These are phyloP conservation scores for Eucidaris tribuloides DNA, from an alignment of 35 echinoderm and acorn worm genomes.

Conservation along the genomic window DNA sequence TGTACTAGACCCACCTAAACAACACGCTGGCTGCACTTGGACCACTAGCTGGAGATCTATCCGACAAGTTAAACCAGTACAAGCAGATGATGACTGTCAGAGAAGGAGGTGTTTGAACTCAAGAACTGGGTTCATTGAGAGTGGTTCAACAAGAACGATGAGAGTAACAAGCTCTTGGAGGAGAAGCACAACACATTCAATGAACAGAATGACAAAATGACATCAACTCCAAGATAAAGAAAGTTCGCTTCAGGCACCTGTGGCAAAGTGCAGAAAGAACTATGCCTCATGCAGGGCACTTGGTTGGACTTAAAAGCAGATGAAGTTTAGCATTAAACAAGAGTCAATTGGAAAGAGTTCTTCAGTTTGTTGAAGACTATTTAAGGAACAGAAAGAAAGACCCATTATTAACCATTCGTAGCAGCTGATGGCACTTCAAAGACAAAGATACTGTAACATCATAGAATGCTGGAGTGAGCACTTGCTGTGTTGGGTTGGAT, in stretches of 20 bases:
- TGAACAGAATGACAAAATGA: slow-evolving; percentile 14
- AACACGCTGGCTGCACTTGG: not conserved
- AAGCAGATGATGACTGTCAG: too few relatives aligned
- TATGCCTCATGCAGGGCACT: not conserved
- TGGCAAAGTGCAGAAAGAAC: not conserved
- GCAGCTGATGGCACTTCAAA: slow-evolving; percentile 3
- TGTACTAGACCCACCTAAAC: not conserved
- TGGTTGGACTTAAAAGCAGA: slow-evolving; percentile 13
- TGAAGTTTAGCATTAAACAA: not conserved
- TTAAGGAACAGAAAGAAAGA: not conserved
- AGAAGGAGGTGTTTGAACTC: not conserved
- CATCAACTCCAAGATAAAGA: not conserved
- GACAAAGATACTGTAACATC: not conserved
- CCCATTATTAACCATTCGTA: not conserved
- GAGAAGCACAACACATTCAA: not conserved
- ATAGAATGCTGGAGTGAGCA: slow-evolving; percentile 20
- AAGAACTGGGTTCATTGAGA: slow-evolving; percentile 5
- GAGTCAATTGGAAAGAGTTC: too few relatives aligned
- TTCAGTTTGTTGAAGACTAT: slow-evolving; percentile 20
- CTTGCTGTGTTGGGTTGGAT: slow-evolving; percentile 12
- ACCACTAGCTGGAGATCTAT: not conserved
- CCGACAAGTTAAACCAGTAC: not conserved
- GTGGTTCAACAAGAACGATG: slow-evolving; percentile 35
- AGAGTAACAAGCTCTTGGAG: not conserved
- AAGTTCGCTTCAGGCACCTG: not conserved